Evolutionary conservation across 2,797 vertebrate genomes (phyloP).

Genomic region (Huso huso): DNA sequence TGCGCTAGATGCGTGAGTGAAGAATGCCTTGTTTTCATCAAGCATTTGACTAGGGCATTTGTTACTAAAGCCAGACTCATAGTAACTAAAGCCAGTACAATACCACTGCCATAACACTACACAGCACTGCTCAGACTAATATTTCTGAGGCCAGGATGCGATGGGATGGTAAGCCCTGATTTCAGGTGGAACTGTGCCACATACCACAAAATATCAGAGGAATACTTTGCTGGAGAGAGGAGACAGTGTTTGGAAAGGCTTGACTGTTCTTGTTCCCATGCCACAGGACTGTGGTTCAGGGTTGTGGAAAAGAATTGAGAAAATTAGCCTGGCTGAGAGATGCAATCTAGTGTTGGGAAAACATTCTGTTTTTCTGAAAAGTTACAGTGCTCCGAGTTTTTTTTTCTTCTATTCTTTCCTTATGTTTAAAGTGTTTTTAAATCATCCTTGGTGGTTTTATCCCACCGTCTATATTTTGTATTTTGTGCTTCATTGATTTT

Average conservation of each 20-base stretch:
- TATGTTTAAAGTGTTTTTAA: too few relatives aligned
- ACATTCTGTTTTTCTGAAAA: too few relatives aligned
- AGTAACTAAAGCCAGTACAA: conserved; percentile 37
- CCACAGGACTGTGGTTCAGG: neutral
- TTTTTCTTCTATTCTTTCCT: too few relatives aligned
- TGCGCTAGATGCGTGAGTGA: neutral
- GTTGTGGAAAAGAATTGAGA: neutral
- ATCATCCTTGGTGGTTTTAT: too few relatives aligned
- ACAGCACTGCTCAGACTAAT: conserved; percentile 39
- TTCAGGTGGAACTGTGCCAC: conserved; percentile 29
- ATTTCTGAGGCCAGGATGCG: conserved; percentile 36
- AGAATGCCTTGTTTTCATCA: conserved; percentile 31
- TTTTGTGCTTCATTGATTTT: too few relatives aligned
- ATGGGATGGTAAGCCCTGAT: conserved; percentile 28
- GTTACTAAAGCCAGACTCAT: conserved; percentile 42
- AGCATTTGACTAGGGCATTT: conserved; percentile 35
- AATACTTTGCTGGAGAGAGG: neutral
- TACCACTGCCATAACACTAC: conserved; percentile 36
- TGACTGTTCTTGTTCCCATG: neutral
- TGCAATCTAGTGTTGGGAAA: too few relatives aligned
- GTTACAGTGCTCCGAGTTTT: too few relatives aligned
- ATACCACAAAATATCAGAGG: conserved; percentile 11
- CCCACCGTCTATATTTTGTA: too few relatives aligned
- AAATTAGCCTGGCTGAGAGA: too few relatives aligned
- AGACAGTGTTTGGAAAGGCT: neutral